Conservation (phyloP, 1,140 invertebrate genomes). For the Hylyphantes graminicola region DNA sequence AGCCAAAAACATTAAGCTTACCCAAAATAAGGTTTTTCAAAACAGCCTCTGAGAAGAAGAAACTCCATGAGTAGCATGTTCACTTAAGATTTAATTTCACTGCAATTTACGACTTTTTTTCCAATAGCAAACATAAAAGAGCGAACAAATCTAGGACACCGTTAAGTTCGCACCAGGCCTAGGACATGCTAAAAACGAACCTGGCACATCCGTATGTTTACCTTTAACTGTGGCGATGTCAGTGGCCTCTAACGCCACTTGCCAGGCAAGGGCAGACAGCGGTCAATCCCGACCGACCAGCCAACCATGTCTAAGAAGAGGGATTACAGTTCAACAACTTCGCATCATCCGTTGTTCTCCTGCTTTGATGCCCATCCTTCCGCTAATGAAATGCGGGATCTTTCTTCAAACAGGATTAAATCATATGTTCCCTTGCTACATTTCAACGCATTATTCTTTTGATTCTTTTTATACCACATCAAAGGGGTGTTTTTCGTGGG, state of each 20-base stretch:
- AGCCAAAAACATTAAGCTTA: too few species aligned
- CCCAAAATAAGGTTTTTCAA: too few species aligned
- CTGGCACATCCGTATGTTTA: not conserved
- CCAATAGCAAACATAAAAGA: not conserved
- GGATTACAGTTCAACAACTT: slow-evolving; percentile 44
- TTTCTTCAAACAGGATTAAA: too few species aligned
- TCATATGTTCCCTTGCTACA: too few species aligned
- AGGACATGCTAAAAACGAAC: not conserved
- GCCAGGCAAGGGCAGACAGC: slow-evolving; percentile 20
- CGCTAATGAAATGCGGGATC: too few species aligned
- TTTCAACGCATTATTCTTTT: too few species aligned
- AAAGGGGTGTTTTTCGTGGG: too few species aligned
- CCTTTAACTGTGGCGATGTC: slow-evolving; percentile 17
- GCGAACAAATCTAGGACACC: too few species aligned
- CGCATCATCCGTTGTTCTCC: slow-evolving; percentile 1
- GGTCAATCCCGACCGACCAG: slow-evolving; percentile 24
- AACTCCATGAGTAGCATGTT: not conserved
- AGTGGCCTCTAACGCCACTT: slow-evolving; percentile 37
- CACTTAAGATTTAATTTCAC: not conserved
- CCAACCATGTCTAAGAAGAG: slow-evolving; percentile 6
- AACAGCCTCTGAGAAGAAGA: too few species aligned
- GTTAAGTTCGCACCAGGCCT: not conserved
- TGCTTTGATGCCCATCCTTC: slow-evolving; percentile 4
- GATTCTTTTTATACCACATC: too few species aligned
- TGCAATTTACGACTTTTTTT: not conserved